phyloP scores from a whole-genome alignment of 2,888 invertebrate genomes.

The Tridacna gigas region DNA sequence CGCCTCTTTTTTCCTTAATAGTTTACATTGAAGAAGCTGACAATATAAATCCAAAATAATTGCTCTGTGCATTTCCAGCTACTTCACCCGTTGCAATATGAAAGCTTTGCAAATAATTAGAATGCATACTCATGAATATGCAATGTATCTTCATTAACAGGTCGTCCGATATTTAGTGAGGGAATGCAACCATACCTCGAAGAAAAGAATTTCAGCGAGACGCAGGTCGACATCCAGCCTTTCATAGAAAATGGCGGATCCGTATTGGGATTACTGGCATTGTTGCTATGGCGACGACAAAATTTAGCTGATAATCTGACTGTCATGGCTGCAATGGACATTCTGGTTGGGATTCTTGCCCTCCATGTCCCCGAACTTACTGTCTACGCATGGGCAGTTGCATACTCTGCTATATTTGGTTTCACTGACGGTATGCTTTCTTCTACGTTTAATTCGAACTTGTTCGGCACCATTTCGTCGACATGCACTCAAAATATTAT shows the following conservation, averaged over 20 bases:
- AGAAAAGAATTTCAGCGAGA: constrained; percentile 23
- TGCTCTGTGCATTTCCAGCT: no score
- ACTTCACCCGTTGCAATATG: no score
- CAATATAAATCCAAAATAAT: no score
- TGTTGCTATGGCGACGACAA: constrained; percentile 33
- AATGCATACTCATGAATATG: no score
- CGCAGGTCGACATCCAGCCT: constrained; percentile 26
- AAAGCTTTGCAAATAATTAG: no score
- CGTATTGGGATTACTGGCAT: constrained; percentile 7
- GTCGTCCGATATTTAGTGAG: constrained; percentile 36
- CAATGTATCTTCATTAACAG: not conserved
- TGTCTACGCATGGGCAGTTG: constrained; percentile 28
- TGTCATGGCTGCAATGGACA: constrained; percentile 38
- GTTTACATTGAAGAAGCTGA: no score
- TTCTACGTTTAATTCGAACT: not conserved
- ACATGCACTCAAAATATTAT: no score
- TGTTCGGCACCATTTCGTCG: no score
- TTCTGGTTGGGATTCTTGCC: constrained; percentile 31
- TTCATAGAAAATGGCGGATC: constrained; percentile 34
- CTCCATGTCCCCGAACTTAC: constrained; percentile 27
- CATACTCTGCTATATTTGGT: constrained; percentile 36
- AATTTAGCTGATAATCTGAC: constrained; percentile 20
- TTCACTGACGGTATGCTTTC: constrained; percentile 31
- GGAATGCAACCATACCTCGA: constrained; percentile 30
- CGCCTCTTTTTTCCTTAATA: no score